Base-by-base conservation (phyloP, 2,888 invertebrate species). In the Frankliniella intonsa region DNA sequence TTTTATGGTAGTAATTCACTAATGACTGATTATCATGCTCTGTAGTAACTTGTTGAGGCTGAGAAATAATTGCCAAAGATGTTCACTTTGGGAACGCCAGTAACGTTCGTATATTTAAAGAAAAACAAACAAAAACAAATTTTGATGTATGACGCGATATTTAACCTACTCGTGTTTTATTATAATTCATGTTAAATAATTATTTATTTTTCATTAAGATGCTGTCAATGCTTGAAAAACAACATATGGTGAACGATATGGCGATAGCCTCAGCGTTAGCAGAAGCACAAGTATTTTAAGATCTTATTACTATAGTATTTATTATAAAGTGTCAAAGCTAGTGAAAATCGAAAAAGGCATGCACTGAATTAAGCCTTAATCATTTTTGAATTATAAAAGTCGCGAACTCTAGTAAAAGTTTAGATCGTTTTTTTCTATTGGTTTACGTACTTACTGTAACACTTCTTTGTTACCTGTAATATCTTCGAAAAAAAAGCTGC, bases 261-360 rank as follows among this genome's bases (percentile, higher is more conserved):
- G 62, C 38, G 38, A 38, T 38, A 38, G 38, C 38, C 38, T 38
- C 38, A 5, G 38, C 38, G 38, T 38, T 5, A 38, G 38, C 38
- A 38, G 38, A 38, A 38, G 38, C 62, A 62, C 62, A 62, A 7
- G 62, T 62, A 62, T 62, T 62, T 62, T 62, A 62, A 62, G 62
- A 62, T 14, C 62, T 62, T 62, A 62, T 62, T 62, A 62, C 17
- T 62, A n/a, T 76, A 76, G 69, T 76, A 76, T 76, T 76, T 76
- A 76, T 76, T 76, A 25, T 76, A 12, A 76, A 76, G 1, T 76
- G 22, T 17, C n/a, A 7, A 62, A 62, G 69, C 25, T 25, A 9
- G 14, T 55, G 55, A 19, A 55, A 14, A 19, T 55, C 14, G 0
- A 55, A n/a, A 76, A 76, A 76, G 69, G 69, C 69, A 76, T 12